Evolutionary conservation across 2,888 invertebrate species (phyloP).

Genomic region (Erpobdella octoculata): DNA sequence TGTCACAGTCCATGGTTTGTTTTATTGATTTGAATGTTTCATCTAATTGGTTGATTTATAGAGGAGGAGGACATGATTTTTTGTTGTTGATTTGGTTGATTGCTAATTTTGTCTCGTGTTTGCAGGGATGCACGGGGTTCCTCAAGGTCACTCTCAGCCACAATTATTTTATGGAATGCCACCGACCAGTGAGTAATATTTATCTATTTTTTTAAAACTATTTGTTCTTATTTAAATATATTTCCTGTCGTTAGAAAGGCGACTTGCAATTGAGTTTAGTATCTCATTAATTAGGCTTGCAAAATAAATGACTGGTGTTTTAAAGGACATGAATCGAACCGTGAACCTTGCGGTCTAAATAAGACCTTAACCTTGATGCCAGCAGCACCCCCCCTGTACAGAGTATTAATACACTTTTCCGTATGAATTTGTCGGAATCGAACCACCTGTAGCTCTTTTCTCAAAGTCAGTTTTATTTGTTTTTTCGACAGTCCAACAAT

Average conservation of each 20-base stretch:
- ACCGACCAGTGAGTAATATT: slow-evolving; percentile 3
- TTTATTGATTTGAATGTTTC: neutral
- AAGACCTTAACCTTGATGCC: neutral
- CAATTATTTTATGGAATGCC: slow-evolving; percentile 7
- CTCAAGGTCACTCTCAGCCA: neutral
- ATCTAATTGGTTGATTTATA: neutral
- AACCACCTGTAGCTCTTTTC: too few species aligned
- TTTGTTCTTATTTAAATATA: neutral
- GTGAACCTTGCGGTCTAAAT: neutral
- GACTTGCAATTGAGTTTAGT: neutral
- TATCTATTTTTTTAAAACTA: too few species aligned
- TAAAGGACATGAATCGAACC: too few species aligned
- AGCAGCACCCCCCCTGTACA: too few species aligned
- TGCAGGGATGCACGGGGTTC: neutral
- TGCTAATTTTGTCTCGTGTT: neutral
- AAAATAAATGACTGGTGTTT: too few species aligned
- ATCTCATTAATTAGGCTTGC: too few species aligned
- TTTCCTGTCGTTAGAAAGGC: neutral
- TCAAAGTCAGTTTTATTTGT: too few species aligned
- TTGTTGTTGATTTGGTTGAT: neutral
- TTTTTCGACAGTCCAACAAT: neutral
- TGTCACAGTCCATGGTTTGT: slow-evolving; percentile 2
- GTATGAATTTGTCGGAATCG: too few species aligned
- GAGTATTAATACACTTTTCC: too few species aligned
- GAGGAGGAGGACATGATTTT: too few species aligned